Evolutionary conservation across 2,888 invertebrate genomes (phyloP), one percentile per base, ranked within the genome.

Genomic region (Lithophane ornitopus): DNA sequence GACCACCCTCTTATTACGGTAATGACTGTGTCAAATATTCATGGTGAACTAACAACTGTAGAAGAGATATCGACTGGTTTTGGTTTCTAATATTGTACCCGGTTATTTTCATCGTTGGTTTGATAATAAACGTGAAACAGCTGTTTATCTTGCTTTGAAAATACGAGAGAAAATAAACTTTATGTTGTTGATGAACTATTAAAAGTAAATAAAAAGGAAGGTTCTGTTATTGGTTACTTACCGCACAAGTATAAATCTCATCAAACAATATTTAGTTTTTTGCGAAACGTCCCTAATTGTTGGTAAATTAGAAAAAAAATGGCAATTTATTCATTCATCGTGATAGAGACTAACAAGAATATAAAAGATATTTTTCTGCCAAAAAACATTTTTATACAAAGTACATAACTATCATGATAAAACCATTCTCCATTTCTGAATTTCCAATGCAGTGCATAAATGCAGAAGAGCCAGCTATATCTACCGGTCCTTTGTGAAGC

Each of bases 1-100:
- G 7, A 54, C 63, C 75, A 52, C 78, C 67, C 85, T 72, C 81
- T 82, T 85, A 84, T 85, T 88, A 88, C 71, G 61, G 76, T 88
- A 89, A 89, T 87, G 87, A 87, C 79, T 73, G 68, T 83, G 81
- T 90, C 81, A 88, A 89, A 88, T 88, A 90, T 89, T 88, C 85
- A 90, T 87, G 69, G 67, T 49, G 61, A 75, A 79, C 67, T 72
- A 79, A 71, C 68, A 79, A 67, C 63, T 44, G 68, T 67, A 46
- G 68, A 58, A 75, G 52, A 76, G 58, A 66, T 76, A 84, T 76
- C 46, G 70, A 62, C 44, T 72, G 19, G 28, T 72, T 78, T 58
- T 34, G 61, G 52, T 61, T 46, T 41, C 11, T 26, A 69, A 69
- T 22, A 41, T 68, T 26, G 49, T 41, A 44, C 3, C 4, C 12